Evolutionary conservation across 2,113 vertebrate genomes (phyloP).

Genomic region (Eubucco bourcierii): DNA sequence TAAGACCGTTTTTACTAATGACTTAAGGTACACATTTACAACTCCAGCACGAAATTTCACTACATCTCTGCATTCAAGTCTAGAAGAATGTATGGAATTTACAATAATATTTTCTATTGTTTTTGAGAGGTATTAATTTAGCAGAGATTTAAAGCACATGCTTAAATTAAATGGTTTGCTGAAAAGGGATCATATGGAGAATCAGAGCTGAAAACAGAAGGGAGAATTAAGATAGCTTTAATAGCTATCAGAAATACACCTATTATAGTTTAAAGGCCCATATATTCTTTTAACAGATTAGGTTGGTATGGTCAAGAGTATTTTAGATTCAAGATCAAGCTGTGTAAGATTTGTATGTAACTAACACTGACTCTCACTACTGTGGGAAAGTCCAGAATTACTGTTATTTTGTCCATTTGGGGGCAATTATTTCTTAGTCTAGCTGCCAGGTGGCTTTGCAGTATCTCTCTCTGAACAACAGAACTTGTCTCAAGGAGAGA

Average conservation of each 20-base stretch:
- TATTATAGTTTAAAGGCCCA: neutral
- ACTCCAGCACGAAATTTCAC: neutral
- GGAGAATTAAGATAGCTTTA: neutral
- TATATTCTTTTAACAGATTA: neutral
- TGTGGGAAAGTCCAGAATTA: neutral
- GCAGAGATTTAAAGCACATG: neutral
- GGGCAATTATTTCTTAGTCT: neutral
- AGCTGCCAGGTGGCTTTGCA: neutral
- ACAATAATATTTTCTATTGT: neutral
- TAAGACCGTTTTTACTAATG: neutral
- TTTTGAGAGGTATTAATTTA: neutral
- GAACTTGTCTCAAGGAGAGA: neutral
- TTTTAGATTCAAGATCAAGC: neutral
- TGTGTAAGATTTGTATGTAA: neutral
- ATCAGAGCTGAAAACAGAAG: neutral
- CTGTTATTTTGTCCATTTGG: neutral
- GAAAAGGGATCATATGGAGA: neutral
- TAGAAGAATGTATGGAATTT: neutral
- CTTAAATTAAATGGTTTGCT: neutral
- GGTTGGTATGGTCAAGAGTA: neutral
- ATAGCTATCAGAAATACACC: neutral
- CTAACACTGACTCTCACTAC: neutral
- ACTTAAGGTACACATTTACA: neutral
- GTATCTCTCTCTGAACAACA: neutral
- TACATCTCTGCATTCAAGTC: neutral